Percentiles rank a stretch among this genome's conserved stretches.
Conservation (phyloP, 2,888 invertebrate species). For the Oligia latruncula region DNA sequence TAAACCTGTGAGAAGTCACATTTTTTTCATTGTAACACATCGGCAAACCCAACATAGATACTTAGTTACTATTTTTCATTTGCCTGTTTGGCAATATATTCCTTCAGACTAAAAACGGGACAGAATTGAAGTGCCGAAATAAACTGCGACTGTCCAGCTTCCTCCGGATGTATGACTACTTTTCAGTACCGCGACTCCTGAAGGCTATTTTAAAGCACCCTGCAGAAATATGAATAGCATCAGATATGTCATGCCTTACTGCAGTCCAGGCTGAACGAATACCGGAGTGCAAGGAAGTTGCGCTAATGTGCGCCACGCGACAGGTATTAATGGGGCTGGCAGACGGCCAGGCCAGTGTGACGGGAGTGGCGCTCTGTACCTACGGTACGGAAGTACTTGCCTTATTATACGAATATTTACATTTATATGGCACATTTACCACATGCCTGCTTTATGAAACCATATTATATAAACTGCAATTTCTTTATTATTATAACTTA, state of each 20-base stretch:
- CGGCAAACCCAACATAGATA: background rate
- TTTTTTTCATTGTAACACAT: background rate
- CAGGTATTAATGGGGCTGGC: constrained; percentile 49
- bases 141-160: background rate
- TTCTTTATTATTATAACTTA: no score
- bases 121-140: no score
- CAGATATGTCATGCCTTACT: background rate
- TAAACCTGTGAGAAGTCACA: background rate
- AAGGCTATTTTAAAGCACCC: background rate
- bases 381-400: constrained; percentile 1
- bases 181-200: background rate
- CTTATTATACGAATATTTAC: background rate
- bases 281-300: constrained; percentile 45
- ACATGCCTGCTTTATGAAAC: background rate
- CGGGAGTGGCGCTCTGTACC: constrained; percentile 24
- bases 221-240: constrained; percentile 1
- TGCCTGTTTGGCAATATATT: background rate
- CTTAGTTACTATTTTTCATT: background rate
- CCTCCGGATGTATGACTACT: background rate
- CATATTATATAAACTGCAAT: no score
- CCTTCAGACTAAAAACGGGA: background rate
- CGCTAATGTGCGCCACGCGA: constrained; percentile 7
- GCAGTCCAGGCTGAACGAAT: constrained; percentile 3
- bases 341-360: constrained; percentile 30
- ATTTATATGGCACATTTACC: background rate